Percentiles rank a stretch among this genome's conserved stretches.
Evolutionary conservation across 2,888 invertebrate genomes (phyloP).

Genomic region (Oxytorus armatus): DNA sequence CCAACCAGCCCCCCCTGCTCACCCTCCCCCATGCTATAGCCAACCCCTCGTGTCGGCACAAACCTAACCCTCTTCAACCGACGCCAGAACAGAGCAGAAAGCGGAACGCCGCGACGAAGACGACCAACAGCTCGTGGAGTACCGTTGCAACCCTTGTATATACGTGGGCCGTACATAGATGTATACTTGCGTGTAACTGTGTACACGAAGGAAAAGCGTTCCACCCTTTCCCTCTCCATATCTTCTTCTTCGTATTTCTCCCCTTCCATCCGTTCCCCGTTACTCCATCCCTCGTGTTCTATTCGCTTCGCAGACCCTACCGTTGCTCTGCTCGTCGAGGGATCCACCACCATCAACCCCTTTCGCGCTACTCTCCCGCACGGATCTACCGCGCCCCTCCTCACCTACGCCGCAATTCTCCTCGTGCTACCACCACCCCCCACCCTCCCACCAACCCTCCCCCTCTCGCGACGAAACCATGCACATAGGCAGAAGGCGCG

Average conservation of each 20-base stretch:
- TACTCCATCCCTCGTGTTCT: slow-evolving; percentile 59
- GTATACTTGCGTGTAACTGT: not conserved
- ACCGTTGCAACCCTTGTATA: slow-evolving; percentile 3
- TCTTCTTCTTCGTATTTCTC: slow-evolving; percentile 71
- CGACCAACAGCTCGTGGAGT: slow-evolving; percentile 31
- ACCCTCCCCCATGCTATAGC: slow-evolving; percentile 28
- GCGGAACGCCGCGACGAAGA: slow-evolving; percentile 59
- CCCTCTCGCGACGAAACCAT: slow-evolving; percentile 28
- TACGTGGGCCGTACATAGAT: slow-evolving; percentile 7
- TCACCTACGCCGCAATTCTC: slow-evolving; percentile 59
- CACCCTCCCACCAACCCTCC: not conserved
- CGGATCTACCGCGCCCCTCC: slow-evolving; percentile 63
- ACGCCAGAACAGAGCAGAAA: slow-evolving; percentile 38
- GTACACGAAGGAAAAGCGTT: slow-evolving; percentile 74
- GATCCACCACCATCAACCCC: slow-evolving; percentile 55
- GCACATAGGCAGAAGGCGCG: slow-evolving; percentile 54
- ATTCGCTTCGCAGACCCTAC: slow-evolving; percentile 63
- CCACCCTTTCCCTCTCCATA: slow-evolving; percentile 74
- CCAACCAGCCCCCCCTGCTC: slow-evolving; percentile 55
- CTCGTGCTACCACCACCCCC: not conserved
- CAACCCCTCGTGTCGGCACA: slow-evolving; percentile 52
- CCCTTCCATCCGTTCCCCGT: slow-evolving; percentile 62
- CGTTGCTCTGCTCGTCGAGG: slow-evolving; percentile 56
- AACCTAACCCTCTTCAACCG: slow-evolving; percentile 43
- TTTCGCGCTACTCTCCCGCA: slow-evolving; percentile 37